Evolutionary conservation across 1,140 invertebrate species (phyloP).

Genomic region (Drosophila orosa): DNA sequence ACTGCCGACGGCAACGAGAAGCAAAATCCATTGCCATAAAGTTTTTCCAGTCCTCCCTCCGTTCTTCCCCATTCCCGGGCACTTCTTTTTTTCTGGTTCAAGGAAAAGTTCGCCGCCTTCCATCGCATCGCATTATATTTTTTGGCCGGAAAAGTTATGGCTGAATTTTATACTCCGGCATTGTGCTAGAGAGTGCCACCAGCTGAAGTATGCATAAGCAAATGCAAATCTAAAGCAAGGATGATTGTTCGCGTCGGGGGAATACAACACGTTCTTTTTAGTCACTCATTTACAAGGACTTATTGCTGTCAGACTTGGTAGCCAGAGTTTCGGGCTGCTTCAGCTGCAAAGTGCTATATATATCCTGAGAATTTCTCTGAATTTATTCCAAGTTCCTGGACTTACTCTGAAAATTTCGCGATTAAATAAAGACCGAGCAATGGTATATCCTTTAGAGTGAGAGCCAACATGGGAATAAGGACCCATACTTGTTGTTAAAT

Average conservation of each 20-base stretch:
- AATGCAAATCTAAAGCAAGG: constrained; percentile 33
- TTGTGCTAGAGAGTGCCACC: constrained; percentile 18
- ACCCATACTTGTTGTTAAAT: no score
- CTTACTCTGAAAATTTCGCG: no score
- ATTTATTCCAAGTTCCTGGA: no score
- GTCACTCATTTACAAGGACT: constrained; percentile 34
- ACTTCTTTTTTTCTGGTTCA: constrained; percentile 17
- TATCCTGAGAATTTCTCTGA: no score
- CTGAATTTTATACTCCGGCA: constrained; percentile 45
- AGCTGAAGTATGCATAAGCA: constrained; percentile 39
- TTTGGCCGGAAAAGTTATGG: constrained; percentile 50
- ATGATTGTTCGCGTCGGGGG: constrained; percentile 23
- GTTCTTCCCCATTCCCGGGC: not conserved
- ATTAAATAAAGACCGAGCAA: no score
- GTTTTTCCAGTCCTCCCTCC: constrained; percentile 27
- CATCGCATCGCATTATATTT: constrained; percentile 13
- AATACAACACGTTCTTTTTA: constrained; percentile 21
- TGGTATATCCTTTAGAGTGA: no score
- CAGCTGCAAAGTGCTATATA: not conserved
- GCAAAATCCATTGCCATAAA: constrained; percentile 54
- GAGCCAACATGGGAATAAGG: no score
- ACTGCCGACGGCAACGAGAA: constrained; percentile 39
- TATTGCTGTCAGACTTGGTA: constrained; percentile 14
- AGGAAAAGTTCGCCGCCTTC: constrained; percentile 33
- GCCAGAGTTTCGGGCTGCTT: not conserved